Evolutionary conservation across 2,888 invertebrate species (phyloP), one percentile per base, ranked within the genome.

Genomic region (Acholoe squamosa): DNA sequence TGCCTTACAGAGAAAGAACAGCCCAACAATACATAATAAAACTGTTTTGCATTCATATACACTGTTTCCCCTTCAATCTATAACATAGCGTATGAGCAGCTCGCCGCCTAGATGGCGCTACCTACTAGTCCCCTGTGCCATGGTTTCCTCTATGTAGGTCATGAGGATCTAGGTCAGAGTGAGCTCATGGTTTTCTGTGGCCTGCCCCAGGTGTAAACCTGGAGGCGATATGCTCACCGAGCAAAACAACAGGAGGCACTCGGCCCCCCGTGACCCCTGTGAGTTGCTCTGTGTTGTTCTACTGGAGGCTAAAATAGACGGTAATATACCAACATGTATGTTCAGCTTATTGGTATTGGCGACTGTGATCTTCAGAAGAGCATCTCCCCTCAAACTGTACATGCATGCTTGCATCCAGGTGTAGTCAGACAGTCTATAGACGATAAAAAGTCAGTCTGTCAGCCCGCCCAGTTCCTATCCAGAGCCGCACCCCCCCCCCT

Each of bases 141-240:
- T 19, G 54, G 10, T 14, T 54, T n/a, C 28, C 71, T 25, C 28
- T 71, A 71, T 71, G 25, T 71, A 71, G 71, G 71, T 71, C 71
- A 71, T 0, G 3, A 71, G 71, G 71, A 71, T 71, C 71, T 71
- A 28, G 71, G 71, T 71, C 71, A 71, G 28, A 3, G 14, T 25
- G 71, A 71, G 71, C 71, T 71, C 71, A 28, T 14, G 71, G 28
- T 28, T 5, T 71, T 71, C 71, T 71, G 71, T 61, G 61, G 61
- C 61, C 71, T 71, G 71, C 71, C 25, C 71, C 71, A 71, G 71
- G 71, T 71, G 71, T 71, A 28, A 71, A 71, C 71, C 71, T 71
- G 71, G 71, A 71, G 71, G 71, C 28, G 71, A 71, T 71, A 22
- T 71, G 71, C 28, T 71, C 71, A 28, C 28, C 28, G 71, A 71